A percentile compares a stretch with the other conserved stretches of the same genome.
Evolutionary conservation across 2,113 vertebrate genomes (phyloP).

Genomic region (Dipodomys stephensi): DNA sequence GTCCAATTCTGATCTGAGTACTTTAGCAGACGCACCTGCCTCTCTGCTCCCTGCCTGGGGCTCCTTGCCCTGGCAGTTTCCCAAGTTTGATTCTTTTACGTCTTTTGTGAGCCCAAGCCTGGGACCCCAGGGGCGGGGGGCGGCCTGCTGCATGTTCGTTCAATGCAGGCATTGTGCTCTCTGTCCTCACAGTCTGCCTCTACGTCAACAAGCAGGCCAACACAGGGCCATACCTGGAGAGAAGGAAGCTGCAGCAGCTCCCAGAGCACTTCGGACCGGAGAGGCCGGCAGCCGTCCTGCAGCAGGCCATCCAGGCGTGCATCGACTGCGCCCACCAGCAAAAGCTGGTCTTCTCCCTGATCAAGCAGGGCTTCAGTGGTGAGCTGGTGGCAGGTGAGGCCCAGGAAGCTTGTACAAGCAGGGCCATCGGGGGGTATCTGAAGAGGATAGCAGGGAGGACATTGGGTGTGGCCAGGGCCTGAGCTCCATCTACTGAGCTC

Average conservation of each 20-base stretch:
- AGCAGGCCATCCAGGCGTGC: slow-evolving; percentile 97
- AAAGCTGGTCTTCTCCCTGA: slow-evolving; percentile 95
- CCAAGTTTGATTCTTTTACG: not conserved
- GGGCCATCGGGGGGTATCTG: not conserved
- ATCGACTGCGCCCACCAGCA: slow-evolving; percentile 97
- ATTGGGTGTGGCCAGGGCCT: not conserved
- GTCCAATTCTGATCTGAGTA: not conserved
- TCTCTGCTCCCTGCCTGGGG: not conserved
- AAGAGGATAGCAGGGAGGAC: not conserved
- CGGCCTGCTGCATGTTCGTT: too few relatives aligned
- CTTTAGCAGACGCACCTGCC: too few relatives aligned
- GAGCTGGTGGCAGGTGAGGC: slow-evolving; percentile 96
- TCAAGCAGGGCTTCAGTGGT: slow-evolving; percentile 95
- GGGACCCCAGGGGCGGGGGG: not conserved
- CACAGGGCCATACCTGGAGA: slow-evolving; percentile 94
- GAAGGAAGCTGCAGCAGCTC: slow-evolving; percentile 95
- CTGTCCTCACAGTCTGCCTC: slow-evolving; percentile 93
- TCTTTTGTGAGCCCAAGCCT: not conserved
- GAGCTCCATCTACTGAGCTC: not conserved
- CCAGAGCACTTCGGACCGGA: slow-evolving; percentile 96
- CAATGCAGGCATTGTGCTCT: slow-evolving; percentile 9
- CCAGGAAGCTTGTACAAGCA: not conserved
- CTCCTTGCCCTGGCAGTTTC: not conserved
- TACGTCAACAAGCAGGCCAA: slow-evolving; percentile 97
- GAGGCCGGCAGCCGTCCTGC: slow-evolving; percentile 92